Base-by-base conservation (phyloP, 2,888 invertebrate species). In the Drosophila lacicola region DNA sequence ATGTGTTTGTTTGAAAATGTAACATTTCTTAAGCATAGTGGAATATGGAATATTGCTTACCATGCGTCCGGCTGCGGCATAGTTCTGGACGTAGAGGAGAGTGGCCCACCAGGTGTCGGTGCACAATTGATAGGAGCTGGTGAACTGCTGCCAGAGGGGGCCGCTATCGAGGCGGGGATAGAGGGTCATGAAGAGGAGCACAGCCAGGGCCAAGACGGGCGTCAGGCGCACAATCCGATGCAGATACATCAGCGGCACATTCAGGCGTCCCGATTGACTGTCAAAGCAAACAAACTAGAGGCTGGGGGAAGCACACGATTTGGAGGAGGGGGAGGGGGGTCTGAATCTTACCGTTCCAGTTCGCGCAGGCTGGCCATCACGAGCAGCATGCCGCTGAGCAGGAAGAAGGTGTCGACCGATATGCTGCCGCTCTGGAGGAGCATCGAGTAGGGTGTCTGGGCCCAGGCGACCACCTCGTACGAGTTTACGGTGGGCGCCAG, bases 351-450 rank as follows among this genome's bases (percentile, higher is more conserved):
- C 85, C 66, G 80, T 8, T 89, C 81, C 65, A 90, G 56, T 19
- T 88, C 68, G 1, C 82, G 82, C 4, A 90, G 66, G 0, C 77
- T 53, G 9, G 78, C 62, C 61, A 81, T 70, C 6, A 93, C 93
- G 2, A 93, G 92, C 1, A 95, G 90, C 29, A 95, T 87, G 4
- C 95, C 95, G 74, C 94, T 94, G 21, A 95, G 76, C 34, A 94
- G 74, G 70, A 95, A 94, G 82, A 95, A 95, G 0, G 94, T 94
- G 65, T 95, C 95, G 2, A 95, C 94, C 0, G 94, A 92, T 11
- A 93, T 90, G 0, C 92, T 37, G 82, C 91, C 94, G 88, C 82
- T 79, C 29, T 93, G 50, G 1, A 89, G 19, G 0, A 89, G 8
- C 82, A 87, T 87, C 11, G 84, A 74, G 47, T 63, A 87, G 4